Evolutionary conservation across 1,140 invertebrate genomes (phyloP).

Genomic region (Drosophila murphyi): DNA sequence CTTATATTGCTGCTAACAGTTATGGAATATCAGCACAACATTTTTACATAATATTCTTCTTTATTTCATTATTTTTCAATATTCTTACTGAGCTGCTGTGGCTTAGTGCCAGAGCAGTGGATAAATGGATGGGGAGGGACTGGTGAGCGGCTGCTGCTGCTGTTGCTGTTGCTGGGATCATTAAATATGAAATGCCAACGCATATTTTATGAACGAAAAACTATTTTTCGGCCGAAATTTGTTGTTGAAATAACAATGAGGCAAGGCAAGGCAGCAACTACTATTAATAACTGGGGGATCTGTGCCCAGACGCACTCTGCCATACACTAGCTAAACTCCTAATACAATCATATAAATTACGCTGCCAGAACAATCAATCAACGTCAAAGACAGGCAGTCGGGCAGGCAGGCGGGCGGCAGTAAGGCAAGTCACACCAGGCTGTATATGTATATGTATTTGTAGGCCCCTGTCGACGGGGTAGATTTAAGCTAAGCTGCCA

Average conservation of each 20-base stretch:
- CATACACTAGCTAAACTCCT: slow-evolving; percentile 33
- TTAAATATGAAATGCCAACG: slow-evolving; percentile 76
- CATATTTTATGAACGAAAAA: slow-evolving; percentile 65
- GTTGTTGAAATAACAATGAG: slow-evolving; percentile 75
- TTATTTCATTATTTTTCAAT: slow-evolving; percentile 35
- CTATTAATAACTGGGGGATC: slow-evolving; percentile 69
- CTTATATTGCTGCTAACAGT: background rate
- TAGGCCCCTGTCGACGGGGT: slow-evolving; percentile 47
- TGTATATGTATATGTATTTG: background rate
- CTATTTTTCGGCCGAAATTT: slow-evolving; percentile 58
- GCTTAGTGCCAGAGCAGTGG: slow-evolving; percentile 18
- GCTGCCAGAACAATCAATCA: slow-evolving; percentile 75
- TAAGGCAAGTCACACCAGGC: background rate
- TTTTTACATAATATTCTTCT: slow-evolving; percentile 7
- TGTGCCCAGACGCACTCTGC: background rate
- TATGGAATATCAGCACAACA: background rate
- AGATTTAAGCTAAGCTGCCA: slow-evolving; percentile 78
- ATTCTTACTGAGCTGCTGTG: slow-evolving; percentile 23
- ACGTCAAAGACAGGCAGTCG: slow-evolving; percentile 71
- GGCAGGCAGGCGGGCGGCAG: background rate
- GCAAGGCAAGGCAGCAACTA: slow-evolving; percentile 31
- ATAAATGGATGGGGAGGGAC: background rate
- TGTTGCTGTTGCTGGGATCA: slow-evolving; percentile 32
- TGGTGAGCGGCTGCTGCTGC: background rate
- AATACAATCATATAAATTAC: slow-evolving; percentile 82